Conservation (phyloP, 2,113 vertebrate species). For the Phocoena phocoena region DNA sequence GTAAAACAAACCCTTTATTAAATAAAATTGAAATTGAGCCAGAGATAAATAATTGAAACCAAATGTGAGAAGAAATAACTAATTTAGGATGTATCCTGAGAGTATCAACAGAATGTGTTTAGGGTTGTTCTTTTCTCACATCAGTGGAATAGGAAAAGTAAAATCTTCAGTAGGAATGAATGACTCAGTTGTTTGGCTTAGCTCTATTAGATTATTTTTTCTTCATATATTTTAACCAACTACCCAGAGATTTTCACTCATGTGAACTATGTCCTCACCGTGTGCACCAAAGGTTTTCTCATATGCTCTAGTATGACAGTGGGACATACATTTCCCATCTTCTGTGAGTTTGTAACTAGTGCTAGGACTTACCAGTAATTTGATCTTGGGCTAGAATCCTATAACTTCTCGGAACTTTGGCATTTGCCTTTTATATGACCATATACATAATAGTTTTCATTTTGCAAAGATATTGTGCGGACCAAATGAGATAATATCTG, state of each 20-base stretch:
- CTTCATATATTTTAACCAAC: slow-evolving; percentile 48
- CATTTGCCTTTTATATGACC: slow-evolving; percentile 38
- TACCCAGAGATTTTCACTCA: not conserved
- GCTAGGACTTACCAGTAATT: not conserved
- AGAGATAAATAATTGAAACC: slow-evolving; percentile 60
- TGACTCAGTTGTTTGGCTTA: slow-evolving; percentile 23
- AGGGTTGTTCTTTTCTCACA: slow-evolving; percentile 30
- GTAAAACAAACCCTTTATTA: not conserved
- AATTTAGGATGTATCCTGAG: slow-evolving; percentile 42
- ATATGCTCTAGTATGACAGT: not conserved
- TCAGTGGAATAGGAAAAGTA: slow-evolving; percentile 35
- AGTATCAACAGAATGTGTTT: slow-evolving; percentile 40
- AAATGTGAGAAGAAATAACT: slow-evolving; percentile 65
- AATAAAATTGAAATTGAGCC: slow-evolving; percentile 53
- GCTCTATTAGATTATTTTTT: not conserved
- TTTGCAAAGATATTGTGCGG: slow-evolving; percentile 28
- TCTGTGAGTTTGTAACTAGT: not conserved
- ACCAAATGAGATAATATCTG: not conserved
- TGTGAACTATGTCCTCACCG: slow-evolving; percentile 22
- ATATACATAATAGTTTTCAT: not conserved
- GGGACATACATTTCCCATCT: not conserved
- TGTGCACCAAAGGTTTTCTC: not conserved
- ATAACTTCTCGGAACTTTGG: slow-evolving; percentile 26
- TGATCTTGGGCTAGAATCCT: not conserved
- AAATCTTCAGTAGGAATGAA: slow-evolving; percentile 42